Conservation (phyloP, 2,797 vertebrate genomes). For the Podarcis siculus region DNA sequence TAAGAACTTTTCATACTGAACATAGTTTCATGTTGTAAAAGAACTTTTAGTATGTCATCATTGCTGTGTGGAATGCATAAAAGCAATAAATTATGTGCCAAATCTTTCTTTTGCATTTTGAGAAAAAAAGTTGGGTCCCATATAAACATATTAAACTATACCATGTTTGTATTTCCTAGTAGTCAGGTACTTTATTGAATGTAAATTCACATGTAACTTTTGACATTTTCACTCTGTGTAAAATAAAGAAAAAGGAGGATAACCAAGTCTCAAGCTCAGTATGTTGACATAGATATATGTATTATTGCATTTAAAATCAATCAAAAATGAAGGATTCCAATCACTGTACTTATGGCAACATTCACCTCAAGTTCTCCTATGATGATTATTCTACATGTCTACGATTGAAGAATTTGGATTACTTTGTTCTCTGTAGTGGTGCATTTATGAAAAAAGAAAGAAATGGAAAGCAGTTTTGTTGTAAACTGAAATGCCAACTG, state of each 20-base stretch:
- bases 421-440: neutral
- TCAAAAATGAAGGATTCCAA: neutral
- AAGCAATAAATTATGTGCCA: constrained; percentile 64
- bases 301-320: neutral
- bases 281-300: constrained; percentile 15
- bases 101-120: constrained; percentile 35
- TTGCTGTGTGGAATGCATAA: constrained; percentile 35
- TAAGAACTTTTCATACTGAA: constrained; percentile 16
- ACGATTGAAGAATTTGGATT: neutral
- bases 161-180: constrained; percentile 41
- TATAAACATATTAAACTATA: constrained; percentile 1
- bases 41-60: constrained; percentile 30
- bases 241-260: constrained; percentile 48
- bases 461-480: constrained; percentile 12
- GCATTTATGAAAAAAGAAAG: neutral
- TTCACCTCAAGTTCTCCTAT: neutral
- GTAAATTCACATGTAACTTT: constrained; percentile 77
- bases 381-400: constrained; percentile 10
- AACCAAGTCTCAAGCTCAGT: constrained; percentile 11
- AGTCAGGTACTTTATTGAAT: constrained; percentile 69
- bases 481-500: constrained; percentile 4
- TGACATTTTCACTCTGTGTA: constrained; percentile 70
- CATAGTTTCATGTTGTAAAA: constrained; percentile 19
- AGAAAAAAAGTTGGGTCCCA: neutral
- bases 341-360: neutral